phyloP scores from a whole-genome alignment of 2,113 vertebrate genomes.

The Sebastes fasciatus region DNA sequence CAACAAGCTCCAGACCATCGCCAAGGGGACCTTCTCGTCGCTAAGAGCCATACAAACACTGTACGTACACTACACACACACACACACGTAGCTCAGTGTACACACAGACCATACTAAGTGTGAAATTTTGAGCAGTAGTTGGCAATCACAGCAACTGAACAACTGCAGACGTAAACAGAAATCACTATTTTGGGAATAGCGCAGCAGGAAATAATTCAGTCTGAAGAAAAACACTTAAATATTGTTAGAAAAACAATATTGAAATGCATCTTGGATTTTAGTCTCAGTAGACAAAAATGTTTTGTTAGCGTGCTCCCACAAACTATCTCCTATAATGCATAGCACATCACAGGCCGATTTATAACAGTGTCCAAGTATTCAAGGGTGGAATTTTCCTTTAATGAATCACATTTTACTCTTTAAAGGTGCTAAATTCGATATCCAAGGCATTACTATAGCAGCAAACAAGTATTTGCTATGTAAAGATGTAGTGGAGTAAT shows the following conservation, averaged over 20 bases:
- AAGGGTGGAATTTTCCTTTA: no score
- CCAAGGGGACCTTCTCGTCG: constrained; percentile 96
- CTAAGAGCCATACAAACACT: constrained; percentile 96
- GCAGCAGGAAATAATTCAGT: background rate
- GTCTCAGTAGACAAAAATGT: background rate
- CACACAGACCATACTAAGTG: constrained; percentile 19
- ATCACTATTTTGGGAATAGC: background rate
- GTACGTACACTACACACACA: constrained; percentile 87
- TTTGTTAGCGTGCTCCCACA: background rate
- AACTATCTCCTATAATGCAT: background rate
- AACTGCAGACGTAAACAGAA: background rate
- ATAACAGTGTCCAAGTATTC: background rate
- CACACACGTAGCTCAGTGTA: background rate
- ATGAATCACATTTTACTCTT: no score
- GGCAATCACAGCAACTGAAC: background rate
- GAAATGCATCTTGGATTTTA: background rate
- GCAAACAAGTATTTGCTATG: no score
- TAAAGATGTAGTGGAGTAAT: no score
- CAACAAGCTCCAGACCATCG: constrained; percentile 99
- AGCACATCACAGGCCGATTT: background rate
- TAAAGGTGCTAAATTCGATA: no score
- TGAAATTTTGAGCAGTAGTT: background rate
- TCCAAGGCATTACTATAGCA: no score
- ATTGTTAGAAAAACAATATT: background rate
- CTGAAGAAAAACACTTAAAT: background rate